Evolutionary conservation across 2,113 vertebrate genomes (phyloP).

Genomic region (Tetrax tetrax): DNA sequence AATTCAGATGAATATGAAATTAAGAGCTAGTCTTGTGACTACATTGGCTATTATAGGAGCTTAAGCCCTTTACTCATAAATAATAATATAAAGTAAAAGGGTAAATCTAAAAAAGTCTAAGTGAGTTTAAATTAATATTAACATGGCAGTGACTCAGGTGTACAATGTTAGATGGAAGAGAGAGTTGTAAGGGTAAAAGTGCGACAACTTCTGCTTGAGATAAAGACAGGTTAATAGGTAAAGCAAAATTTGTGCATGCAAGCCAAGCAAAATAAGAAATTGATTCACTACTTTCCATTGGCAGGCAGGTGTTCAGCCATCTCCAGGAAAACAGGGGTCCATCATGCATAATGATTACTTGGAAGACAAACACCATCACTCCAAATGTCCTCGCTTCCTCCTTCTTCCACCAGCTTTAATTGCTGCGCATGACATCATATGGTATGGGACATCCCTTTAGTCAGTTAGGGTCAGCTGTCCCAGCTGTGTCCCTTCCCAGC

Average conservation of each 20-base stretch:
- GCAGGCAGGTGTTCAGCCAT: background rate
- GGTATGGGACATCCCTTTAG: background rate
- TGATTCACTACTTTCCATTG: background rate
- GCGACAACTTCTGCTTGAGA: background rate
- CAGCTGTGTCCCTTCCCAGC: background rate
- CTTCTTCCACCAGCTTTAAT: background rate
- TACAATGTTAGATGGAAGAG: background rate
- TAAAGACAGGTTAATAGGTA: background rate
- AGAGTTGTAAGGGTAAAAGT: background rate
- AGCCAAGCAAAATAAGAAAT: background rate
- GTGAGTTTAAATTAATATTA: background rate
- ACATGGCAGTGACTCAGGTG: background rate
- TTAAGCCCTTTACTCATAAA: background rate
- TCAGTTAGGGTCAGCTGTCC: background rate
- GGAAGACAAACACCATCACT: background rate
- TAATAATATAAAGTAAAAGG: background rate
- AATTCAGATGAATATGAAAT: background rate
- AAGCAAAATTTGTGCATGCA: background rate
- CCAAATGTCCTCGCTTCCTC: fast-evolving
- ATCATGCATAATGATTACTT: fast-evolving
- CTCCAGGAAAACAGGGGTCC: background rate
- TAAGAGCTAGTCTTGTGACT: background rate
- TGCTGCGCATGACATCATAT: too few species aligned
- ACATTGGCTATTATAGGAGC: background rate
- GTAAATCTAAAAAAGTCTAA: background rate